Evolutionary conservation across 2,113 vertebrate genomes (phyloP).

Genomic region (Melanocharis versteri): DNA sequence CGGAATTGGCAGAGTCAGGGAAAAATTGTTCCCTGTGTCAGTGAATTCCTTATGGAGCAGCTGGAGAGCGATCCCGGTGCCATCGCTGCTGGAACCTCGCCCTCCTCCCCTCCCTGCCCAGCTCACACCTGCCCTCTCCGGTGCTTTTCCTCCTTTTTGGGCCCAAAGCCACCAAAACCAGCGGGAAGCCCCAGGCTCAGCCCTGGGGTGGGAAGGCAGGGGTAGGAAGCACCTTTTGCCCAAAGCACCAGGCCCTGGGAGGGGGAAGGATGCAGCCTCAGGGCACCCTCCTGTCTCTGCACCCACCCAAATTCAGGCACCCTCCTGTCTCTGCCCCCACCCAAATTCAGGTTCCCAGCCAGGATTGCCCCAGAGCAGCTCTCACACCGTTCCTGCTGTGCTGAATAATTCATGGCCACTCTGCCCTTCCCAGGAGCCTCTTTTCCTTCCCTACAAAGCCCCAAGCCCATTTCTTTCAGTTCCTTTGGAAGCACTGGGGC

Average conservation of each 20-base stretch:
- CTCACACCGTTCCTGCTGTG: rapidly evolving
- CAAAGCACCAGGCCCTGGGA: background rate
- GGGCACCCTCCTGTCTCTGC: background rate
- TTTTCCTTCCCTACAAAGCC: background rate
- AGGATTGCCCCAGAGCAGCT: background rate
- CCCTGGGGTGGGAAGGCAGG: background rate
- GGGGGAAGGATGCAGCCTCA: background rate
- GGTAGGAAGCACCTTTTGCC: background rate
- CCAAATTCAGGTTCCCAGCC: rapidly evolving
- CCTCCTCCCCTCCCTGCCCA: background rate
- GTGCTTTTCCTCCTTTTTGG: background rate
- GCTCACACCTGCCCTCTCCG: rapidly evolving
- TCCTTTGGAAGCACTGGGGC: background rate
- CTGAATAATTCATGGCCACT: background rate
- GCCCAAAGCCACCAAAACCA: background rate
- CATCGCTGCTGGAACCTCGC: rapidly evolving
- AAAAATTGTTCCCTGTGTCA: constrained; percentile 26
- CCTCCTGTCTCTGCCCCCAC: background rate
- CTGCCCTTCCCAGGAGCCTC: background rate
- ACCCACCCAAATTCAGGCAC: rapidly evolving
- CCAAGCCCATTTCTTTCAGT: background rate
- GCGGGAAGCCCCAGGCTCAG: background rate
- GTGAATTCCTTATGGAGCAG: background rate
- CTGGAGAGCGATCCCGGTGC: background rate
- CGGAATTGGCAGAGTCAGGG: constrained; percentile 43